Conservation (phyloP, 2,888 invertebrate species). For the Dendrolimus pini region DNA sequence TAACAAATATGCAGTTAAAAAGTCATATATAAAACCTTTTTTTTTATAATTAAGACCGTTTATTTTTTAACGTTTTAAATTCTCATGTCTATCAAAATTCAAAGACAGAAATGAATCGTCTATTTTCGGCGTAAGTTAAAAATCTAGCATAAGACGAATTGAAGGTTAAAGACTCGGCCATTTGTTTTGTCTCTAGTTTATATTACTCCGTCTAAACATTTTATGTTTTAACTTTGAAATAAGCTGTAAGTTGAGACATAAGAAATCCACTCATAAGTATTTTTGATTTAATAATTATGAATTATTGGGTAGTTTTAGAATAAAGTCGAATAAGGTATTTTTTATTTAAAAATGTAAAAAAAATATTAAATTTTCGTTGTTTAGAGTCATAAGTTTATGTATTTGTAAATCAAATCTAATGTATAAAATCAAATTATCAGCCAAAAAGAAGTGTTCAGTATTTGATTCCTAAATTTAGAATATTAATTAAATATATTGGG, state of each 20-base stretch:
- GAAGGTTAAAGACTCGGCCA: too few relatives aligned
- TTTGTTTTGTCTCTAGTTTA: conserved; percentile 7
- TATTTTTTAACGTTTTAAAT: too few relatives aligned
- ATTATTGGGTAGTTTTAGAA: conserved; percentile 1
- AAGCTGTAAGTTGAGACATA: not conserved
- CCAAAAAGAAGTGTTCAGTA: conserved; percentile 55
- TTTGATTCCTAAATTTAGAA: conserved; percentile 34
- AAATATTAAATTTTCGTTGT: not conserved
- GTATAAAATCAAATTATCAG: conserved; percentile 35
- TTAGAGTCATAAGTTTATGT: not conserved
- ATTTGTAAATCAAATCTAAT: conserved; percentile 19
- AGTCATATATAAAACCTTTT: too few relatives aligned
- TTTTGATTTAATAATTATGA: conserved; percentile 4
- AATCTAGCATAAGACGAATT: too few relatives aligned
- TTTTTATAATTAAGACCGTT: too few relatives aligned
- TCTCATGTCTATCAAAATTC: too few relatives aligned
- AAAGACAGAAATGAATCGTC: too few relatives aligned
- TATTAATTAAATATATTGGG: conserved; percentile 1
- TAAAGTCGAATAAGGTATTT: not conserved
- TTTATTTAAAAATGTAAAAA: not conserved
- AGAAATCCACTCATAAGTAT: too few relatives aligned
- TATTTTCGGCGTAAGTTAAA: too few relatives aligned
- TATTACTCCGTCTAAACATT: not conserved
- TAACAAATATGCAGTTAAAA: too few relatives aligned
- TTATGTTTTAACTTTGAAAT: not conserved